These are phyloP conservation scores for Linepithema humile DNA, from an alignment of 1,140 invertebrate genomes.

Conservation along the genomic window DNA sequence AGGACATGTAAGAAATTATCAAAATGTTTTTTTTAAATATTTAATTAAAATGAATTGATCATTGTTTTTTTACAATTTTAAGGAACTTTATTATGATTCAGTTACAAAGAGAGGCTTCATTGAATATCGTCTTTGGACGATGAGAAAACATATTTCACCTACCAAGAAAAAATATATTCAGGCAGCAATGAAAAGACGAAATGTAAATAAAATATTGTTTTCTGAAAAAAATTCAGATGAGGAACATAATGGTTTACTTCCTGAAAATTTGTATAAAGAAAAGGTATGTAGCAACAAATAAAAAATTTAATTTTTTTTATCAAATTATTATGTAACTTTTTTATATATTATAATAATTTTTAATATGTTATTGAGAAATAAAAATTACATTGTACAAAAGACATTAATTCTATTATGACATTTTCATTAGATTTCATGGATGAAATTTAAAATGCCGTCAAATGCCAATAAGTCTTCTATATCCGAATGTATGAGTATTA, in stretches of 20 bases:
- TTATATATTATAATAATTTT: background rate
- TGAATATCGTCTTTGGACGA: background rate
- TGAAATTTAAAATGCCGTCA: background rate
- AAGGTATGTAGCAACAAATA: background rate
- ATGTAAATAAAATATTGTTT: background rate
- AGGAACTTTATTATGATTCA: background rate
- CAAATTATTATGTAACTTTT: too few species aligned
- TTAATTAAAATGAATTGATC: background rate
- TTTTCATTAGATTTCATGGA: background rate
- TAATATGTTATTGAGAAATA: background rate
- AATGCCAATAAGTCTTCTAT: background rate
- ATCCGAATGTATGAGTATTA: background rate
- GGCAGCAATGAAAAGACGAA: background rate
- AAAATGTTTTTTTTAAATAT: too few species aligned
- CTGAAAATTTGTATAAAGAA: background rate
- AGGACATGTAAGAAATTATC: background rate
- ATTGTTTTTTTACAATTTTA: background rate
- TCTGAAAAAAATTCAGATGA: background rate
- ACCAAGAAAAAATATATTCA: background rate
- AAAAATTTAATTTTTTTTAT: too few species aligned
- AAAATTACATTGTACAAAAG: too few species aligned
- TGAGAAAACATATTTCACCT: background rate
- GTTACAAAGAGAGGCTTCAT: background rate
- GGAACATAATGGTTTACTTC: background rate
- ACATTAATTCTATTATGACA: background rate